phyloP scores from a whole-genome alignment of 2,888 invertebrate species.

The Leptinotarsa haldemani region DNA sequence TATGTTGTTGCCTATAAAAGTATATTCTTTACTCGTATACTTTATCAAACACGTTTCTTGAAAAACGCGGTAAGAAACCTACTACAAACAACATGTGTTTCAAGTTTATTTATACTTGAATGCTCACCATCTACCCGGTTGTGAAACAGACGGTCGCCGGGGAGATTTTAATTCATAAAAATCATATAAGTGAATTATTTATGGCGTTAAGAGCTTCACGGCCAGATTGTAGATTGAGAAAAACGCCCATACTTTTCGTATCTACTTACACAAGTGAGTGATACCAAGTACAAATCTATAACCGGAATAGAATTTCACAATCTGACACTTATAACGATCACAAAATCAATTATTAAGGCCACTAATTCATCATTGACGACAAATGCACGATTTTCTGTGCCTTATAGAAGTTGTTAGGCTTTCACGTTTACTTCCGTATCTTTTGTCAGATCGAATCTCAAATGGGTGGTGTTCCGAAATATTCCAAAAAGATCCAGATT shows the following conservation, averaged over 20 bases:
- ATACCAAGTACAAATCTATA: no score
- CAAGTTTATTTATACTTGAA: conserved; percentile 49
- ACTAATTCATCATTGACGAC: no score
- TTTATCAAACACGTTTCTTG: conserved; percentile 37
- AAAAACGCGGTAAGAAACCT: conserved; percentile 41
- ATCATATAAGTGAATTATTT: conserved; percentile 23
- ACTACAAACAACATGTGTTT: conserved; percentile 46
- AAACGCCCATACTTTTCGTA: conserved; percentile 19
- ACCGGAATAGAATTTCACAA: no score
- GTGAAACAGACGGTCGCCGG: conserved; percentile 39
- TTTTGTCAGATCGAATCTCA: no score
- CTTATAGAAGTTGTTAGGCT: no score
- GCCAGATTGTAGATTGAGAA: not conserved
- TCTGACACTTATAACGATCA: no score
- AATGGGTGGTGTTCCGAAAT: no score
- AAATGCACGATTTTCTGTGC: no score
- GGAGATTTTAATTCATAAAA: conserved; percentile 37
- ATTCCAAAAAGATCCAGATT: no score
- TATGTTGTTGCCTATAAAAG: conserved; percentile 29
- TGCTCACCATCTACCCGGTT: conserved; percentile 34
- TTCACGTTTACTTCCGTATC: no score
- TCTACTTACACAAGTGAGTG: not conserved
- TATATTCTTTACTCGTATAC: conserved; percentile 23
- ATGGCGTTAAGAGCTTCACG: conserved; percentile 5
- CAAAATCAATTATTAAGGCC: no score